Evolutionary conservation across 2,888 invertebrate genomes (phyloP).

Genomic region (Chrysodeixis includens): DNA sequence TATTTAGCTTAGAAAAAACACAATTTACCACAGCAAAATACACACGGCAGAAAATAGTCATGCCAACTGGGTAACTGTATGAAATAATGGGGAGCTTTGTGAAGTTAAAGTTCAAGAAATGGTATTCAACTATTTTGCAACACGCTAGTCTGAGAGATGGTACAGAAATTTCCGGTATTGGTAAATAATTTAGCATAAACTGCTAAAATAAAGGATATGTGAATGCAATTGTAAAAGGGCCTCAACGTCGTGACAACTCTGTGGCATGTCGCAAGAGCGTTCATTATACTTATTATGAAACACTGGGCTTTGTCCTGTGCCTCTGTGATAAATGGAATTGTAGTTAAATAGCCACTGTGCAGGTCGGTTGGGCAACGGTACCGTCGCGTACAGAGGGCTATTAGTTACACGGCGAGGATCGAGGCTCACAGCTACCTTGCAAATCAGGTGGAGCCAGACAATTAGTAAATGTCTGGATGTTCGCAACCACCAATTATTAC

Average conservation of each 20-base stretch:
- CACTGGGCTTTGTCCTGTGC: not conserved
- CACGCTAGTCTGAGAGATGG: not conserved
- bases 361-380: not conserved
- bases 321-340: conserved; percentile 6
- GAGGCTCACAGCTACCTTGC: not conserved
- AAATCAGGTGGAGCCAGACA: not conserved
- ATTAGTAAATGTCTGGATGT: conserved; percentile 1
- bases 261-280: not conserved
- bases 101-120: not conserved
- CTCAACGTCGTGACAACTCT: not conserved
- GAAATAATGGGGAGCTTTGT: not conserved
- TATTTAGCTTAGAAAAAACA: not conserved
- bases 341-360: conserved; percentile 2
- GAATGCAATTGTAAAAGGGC: not conserved
- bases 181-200: not conserved
- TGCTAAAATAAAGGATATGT: not conserved
- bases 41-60: not conserved
- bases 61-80: not conserved
- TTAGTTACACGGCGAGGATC: conserved; percentile 2
- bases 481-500: conserved; percentile 1
- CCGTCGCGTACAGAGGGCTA: not conserved
- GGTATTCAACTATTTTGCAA: not conserved
- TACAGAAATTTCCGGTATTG: not conserved
- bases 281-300: conserved; percentile 7
- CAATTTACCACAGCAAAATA: not conserved